Conservation (phyloP, 2,888 invertebrate genomes). For the Liopterus haemorrhoidalis region DNA sequence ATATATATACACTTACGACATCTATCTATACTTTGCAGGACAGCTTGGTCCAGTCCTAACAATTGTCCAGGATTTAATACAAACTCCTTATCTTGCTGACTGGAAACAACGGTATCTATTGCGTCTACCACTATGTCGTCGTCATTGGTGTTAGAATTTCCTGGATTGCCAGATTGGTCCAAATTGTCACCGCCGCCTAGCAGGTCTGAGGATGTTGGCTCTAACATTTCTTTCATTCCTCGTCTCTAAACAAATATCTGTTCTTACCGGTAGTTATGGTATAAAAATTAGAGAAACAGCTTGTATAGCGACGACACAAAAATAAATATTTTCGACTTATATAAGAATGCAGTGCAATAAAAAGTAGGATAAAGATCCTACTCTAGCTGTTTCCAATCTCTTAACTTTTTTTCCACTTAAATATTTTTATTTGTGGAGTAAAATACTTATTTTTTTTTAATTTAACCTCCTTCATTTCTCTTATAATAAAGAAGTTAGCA, state of each 20-base stretch:
- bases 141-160: constrained; percentile 51
- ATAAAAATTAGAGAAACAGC: no score
- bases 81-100: constrained; percentile 54
- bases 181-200: constrained; percentile 47
- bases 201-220: constrained; percentile 45
- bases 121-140: constrained; percentile 70
- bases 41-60: constrained; percentile 82
- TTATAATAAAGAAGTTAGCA: no score
- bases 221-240: constrained; percentile 56
- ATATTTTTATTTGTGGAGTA: no score
- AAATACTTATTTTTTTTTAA: no score
- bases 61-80: constrained; percentile 71
- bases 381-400: no score
- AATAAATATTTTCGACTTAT: no score
- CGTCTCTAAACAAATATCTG: constrained; percentile 45
- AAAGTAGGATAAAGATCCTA: no score
- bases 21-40: constrained; percentile 84
- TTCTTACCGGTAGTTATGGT: background rate
- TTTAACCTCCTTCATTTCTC: no score
- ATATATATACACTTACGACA: constrained; percentile 55
- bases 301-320: no score
- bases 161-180: constrained; percentile 46
- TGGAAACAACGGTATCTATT: constrained; percentile 45
- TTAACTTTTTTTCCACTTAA: no score
- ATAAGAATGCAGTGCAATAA: no score